These are phyloP conservation scores for Drosophila sechellia DNA, from an alignment of 1,140 invertebrate species.

Conservation along the genomic window DNA sequence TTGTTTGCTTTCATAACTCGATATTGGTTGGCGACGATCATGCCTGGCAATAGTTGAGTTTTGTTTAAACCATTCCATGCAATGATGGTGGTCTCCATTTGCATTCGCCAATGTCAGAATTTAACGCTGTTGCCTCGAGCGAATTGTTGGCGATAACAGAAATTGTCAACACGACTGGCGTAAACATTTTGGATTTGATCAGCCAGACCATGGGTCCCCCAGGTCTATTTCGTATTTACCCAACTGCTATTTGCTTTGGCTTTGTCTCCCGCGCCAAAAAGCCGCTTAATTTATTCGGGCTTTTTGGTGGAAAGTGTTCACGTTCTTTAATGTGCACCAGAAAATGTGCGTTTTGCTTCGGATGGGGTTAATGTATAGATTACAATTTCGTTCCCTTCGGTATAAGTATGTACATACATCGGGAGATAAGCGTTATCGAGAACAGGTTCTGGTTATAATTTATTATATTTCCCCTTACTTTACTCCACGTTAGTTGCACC, in stretches of 20 bases:
- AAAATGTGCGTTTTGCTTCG: background rate
- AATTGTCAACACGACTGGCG: conserved; percentile 39
- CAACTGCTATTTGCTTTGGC: conserved; percentile 34
- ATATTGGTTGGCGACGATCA: background rate
- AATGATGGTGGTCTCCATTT: conserved; percentile 17
- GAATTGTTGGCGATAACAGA: conserved; percentile 35
- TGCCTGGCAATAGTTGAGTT: background rate
- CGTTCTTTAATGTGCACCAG: background rate
- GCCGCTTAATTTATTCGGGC: conserved; percentile 3
- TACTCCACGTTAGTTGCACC: background rate
- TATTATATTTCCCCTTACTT: conserved; percentile 8
- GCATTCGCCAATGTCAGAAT: conserved; percentile 33
- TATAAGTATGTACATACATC: background rate
- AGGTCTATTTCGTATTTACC: conserved; percentile 21
- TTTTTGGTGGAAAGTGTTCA: conserved; percentile 6
- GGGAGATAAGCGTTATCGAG: conserved; percentile 38
- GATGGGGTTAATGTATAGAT: conserved; percentile 1
- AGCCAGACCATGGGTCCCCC: background rate
- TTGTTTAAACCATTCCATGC: conserved; percentile 4
- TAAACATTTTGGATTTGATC: conserved; percentile 26
- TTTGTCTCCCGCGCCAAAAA: conserved; percentile 20
- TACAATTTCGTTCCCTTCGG: background rate
- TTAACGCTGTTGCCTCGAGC: conserved; percentile 1
- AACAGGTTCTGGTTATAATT: conserved; percentile 27
- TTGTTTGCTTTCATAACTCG: conserved; percentile 12